Base-by-base conservation (phyloP, 2,888 invertebrate genomes). In the Gerosis bhagava region DNA sequence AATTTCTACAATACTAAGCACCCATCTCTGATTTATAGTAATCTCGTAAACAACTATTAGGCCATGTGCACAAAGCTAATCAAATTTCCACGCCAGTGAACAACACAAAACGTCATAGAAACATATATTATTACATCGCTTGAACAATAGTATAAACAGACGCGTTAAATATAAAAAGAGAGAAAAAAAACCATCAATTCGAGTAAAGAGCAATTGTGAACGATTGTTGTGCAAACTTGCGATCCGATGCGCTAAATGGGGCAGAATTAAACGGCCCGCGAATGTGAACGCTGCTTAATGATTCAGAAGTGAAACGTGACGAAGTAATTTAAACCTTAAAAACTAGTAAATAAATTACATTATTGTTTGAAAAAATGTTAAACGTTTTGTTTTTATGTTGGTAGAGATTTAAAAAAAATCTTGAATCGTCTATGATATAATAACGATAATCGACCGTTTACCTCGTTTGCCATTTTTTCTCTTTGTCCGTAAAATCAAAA, bases 191-290 rank as follows among this genome's bases (percentile, higher is more conserved):
- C 71, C 65, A 67, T 68, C 79, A 73, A 75, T 80, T 77, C 72
- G 72, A 81, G 87, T 86, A 87, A 87, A 87, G 78, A 76, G 72
- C 76, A 71, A 79, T 70, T 67, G 69, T 63, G 76, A 51, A 42
- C 64, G 62, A 66, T 78, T 84, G 86, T 86, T 86, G 86, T 80
- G 83, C 81, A 86, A 86, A 86, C 86, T 86, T 67, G 62, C 73
- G 73, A 84, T 87, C 82, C 73, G 84, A 76, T 72, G 67, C 78
- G 84, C 74, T 77, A 83, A 83, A 88, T 88, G 87, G 87, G 77
- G 73, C 86, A 80, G 66, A 70, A 78, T 70, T 81, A 80, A 83
- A 79, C 73, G 77, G 63, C 57, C 60, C 71, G 78, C 70, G 72
- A 67, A 75, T 86, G 83, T 83, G 83, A 77, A 83, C 77, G 67